Evolutionary conservation across 2,113 vertebrate genomes (phyloP).

Genomic region (Oryzias woworae): DNA sequence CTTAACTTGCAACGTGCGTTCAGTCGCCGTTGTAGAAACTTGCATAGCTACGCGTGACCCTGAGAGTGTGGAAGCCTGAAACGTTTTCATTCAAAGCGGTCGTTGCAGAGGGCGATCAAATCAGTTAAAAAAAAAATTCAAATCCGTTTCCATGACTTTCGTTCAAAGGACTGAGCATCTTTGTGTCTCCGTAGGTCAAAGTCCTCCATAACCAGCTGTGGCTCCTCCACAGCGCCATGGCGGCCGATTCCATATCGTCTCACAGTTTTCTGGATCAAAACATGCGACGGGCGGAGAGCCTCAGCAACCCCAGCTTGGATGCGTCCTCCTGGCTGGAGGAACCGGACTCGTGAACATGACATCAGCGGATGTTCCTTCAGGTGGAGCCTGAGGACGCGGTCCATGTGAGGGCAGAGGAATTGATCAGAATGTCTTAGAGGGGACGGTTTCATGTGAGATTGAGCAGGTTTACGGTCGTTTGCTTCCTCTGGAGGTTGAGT

Average conservation of each 20-base stretch:
- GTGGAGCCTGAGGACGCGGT: background rate
- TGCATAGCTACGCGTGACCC: no score
- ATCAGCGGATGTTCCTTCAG: background rate
- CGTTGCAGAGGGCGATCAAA: no score
- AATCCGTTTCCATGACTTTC: no score
- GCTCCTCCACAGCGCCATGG: constrained; percentile 87
- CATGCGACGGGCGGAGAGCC: constrained; percentile 79
- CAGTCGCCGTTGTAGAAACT: no score
- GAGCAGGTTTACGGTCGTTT: background rate
- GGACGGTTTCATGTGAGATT: background rate
- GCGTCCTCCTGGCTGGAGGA: constrained; percentile 91
- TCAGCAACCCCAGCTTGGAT: constrained; percentile 69
- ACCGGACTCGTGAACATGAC: constrained; percentile 58
- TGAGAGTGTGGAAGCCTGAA: no score
- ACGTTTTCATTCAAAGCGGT: no score
- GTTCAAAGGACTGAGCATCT: background rate
- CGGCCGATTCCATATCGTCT: constrained; percentile 84
- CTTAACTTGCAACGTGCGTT: no score
- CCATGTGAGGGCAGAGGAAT: background rate
- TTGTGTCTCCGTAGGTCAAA: constrained; percentile 79
- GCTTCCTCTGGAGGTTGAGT: background rate
- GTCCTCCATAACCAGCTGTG: constrained; percentile 90
- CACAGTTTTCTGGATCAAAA: constrained; percentile 86
- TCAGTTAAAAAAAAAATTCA: no score
- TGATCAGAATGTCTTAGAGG: background rate